Conservation (phyloP, 2,888 invertebrate genomes). For the Gnatocerus cornutus region DNA sequence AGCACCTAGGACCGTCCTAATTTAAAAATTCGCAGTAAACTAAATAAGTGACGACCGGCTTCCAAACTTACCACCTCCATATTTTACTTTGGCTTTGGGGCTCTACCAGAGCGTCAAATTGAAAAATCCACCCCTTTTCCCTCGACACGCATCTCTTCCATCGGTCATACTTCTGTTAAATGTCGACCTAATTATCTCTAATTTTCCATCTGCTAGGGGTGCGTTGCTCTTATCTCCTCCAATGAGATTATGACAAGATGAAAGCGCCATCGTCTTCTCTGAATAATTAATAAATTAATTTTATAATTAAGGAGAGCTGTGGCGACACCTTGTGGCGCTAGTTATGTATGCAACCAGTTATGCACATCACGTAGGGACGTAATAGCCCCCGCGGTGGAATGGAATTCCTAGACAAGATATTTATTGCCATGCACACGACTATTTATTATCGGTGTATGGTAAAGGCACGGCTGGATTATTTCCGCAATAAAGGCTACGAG, state of each 20-base stretch:
- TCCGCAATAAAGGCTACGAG: conserved; percentile 38
- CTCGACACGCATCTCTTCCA: conserved; percentile 9
- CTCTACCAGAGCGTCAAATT: conserved; percentile 34
- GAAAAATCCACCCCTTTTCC: conserved; percentile 26
- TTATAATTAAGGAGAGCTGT: conserved; percentile 20
- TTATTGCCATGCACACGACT: conserved; percentile 43
- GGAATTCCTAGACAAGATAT: conserved; percentile 46
- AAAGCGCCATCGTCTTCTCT: conserved; percentile 18
- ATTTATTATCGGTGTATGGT: conserved; percentile 44
- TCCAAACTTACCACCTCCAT: conserved; percentile 12
- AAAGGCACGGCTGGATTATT: conserved; percentile 40
- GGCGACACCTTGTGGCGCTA: conserved; percentile 13
- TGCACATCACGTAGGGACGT: conserved; percentile 45
- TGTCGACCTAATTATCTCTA: conserved; percentile 23
- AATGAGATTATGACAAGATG: conserved; percentile 35
- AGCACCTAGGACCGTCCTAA: conserved; percentile 2
- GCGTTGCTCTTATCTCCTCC: conserved; percentile 31
- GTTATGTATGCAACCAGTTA: conserved; percentile 41
- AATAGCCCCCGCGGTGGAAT: conserved; percentile 37
- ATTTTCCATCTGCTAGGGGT: conserved; percentile 25
- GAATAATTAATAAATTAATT: conserved; percentile 5
- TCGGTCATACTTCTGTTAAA: conserved; percentile 13
- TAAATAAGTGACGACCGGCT: conserved; percentile 18
- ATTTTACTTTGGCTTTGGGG: conserved; percentile 27
- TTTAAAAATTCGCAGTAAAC: conserved; percentile 20